Percentiles rank a stretch among this genome's conserved stretches.
Evolutionary conservation across 2,113 vertebrate species (phyloP).

Genomic region (Solea solea): DNA sequence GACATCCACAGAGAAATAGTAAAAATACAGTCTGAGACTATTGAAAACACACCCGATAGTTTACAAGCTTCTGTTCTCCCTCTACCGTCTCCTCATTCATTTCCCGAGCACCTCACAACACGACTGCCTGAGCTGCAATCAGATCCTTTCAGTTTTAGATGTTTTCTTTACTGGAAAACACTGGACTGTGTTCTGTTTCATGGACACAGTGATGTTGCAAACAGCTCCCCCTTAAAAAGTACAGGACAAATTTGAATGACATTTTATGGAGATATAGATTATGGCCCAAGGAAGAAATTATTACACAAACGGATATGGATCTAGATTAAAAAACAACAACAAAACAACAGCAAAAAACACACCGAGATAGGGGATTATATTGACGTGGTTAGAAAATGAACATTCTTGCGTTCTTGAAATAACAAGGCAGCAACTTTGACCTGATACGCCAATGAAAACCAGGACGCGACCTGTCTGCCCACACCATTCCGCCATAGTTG

Average conservation of each 20-base stretch:
- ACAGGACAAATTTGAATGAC: too few relatives aligned
- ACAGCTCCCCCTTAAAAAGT: not conserved
- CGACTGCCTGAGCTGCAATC: constrained; percentile 45
- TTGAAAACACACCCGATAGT: constrained; percentile 15
- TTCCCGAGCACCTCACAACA: constrained; percentile 27
- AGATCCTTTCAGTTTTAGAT: constrained; percentile 38
- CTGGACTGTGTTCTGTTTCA: constrained; percentile 38
- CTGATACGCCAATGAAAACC: constrained; percentile 35
- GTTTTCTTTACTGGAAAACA: constrained; percentile 30
- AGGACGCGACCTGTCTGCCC: constrained; percentile 15
- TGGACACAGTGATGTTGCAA: constrained; percentile 20
- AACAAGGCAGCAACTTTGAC: constrained; percentile 45
- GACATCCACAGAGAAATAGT: constrained; percentile 2
- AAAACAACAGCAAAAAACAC: constrained; percentile 33
- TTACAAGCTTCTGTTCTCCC: constrained; percentile 16
- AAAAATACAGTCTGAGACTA: constrained; percentile 10
- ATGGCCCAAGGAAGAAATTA: too few relatives aligned
- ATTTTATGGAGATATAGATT: too few relatives aligned
- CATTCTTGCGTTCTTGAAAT: too few relatives aligned
- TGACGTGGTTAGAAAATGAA: too few relatives aligned
- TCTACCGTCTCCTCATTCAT: constrained; percentile 21
- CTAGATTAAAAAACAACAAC: constrained; percentile 19
- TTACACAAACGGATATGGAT: not conserved
- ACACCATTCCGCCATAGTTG: constrained; percentile 39
- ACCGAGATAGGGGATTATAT: too few relatives aligned